Evolutionary conservation across 1,140 invertebrate genomes (phyloP).

Genomic region (Drosophila bocki): DNA sequence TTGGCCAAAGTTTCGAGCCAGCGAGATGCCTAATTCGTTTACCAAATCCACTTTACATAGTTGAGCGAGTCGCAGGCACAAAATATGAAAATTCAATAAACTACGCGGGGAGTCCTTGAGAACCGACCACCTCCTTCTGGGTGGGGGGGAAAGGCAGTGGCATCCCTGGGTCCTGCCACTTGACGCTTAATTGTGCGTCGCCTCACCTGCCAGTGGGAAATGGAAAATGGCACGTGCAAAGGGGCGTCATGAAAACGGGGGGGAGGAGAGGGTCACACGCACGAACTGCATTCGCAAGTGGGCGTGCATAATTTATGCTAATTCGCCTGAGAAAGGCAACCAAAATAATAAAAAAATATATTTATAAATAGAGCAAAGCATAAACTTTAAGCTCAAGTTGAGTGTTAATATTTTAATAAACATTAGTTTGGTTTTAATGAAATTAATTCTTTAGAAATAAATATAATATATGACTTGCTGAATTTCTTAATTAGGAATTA

Average conservation of each 20-base stretch:
- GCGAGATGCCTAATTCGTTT: constrained; percentile 75
- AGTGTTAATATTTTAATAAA: constrained; percentile 17
- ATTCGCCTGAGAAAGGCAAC: constrained; percentile 67
- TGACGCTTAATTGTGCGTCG: constrained; percentile 74
- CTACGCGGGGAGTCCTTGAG: constrained; percentile 29
- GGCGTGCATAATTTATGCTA: constrained; percentile 83
- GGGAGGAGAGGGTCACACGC: constrained; percentile 42
- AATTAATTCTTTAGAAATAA: neutral
- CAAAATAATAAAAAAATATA: constrained; percentile 33
- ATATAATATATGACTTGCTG: neutral
- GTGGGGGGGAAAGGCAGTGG: neutral
- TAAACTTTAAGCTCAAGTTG: constrained; percentile 44
- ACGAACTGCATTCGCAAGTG: constrained; percentile 79
- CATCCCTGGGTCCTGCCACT: constrained; percentile 48
- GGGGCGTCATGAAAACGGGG: neutral
- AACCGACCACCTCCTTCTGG: neutral
- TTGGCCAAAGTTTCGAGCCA: constrained; percentile 55
- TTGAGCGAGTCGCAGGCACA: constrained; percentile 55
- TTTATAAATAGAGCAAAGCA: constrained; percentile 13
- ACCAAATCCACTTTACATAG: constrained; percentile 73
- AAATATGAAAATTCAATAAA: constrained; percentile 81
- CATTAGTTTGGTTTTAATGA: neutral
- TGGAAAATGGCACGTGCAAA: constrained; percentile 53
- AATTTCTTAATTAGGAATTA: neutral
- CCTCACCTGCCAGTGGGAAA: constrained; percentile 45